phyloP scores from a whole-genome alignment of 2,888 invertebrate species.

The Didymodactylos carnosus region DNA sequence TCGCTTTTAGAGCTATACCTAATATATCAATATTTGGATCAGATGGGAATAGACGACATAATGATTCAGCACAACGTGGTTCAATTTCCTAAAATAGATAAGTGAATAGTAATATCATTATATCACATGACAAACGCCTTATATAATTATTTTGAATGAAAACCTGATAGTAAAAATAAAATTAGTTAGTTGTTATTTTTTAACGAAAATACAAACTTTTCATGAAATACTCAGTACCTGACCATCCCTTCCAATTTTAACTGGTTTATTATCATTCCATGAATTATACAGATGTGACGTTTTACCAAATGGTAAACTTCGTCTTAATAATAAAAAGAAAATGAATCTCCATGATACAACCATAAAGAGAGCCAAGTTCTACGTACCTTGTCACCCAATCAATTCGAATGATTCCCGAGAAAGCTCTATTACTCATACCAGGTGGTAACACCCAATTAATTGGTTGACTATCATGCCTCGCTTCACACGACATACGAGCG shows the following conservation, averaged over 20 bases:
- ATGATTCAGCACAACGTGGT: constrained; percentile 74
- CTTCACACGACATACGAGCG: constrained; percentile 67
- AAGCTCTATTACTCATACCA: constrained; percentile 67
- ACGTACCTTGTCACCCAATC: constrained; percentile 69
- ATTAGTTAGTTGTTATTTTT: not conserved
- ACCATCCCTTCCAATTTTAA: constrained; percentile 95
- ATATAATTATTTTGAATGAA: not conserved
- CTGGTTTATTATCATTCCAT: constrained; percentile 94
- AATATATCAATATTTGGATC: not conserved
- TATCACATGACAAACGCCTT: not conserved
- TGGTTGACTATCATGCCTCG: constrained; percentile 66
- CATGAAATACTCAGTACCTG: constrained; percentile 31
- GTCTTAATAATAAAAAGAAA: constrained; percentile 39
- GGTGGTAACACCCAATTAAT: constrained; percentile 83
- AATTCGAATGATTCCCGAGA: constrained; percentile 83
- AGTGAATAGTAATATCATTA: no score
- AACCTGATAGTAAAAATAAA: not conserved
- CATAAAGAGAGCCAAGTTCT: no score
- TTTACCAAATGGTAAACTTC: constrained; percentile 72
- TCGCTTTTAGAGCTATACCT: not conserved
- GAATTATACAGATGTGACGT: constrained; percentile 81
- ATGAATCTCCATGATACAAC: no score
- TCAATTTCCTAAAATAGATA: constrained; percentile 63
- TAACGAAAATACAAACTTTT: not conserved
- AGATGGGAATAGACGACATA: constrained; percentile 59